Evolutionary conservation across 2,888 invertebrate genomes (phyloP).

Genomic region (Tinea pellionella): DNA sequence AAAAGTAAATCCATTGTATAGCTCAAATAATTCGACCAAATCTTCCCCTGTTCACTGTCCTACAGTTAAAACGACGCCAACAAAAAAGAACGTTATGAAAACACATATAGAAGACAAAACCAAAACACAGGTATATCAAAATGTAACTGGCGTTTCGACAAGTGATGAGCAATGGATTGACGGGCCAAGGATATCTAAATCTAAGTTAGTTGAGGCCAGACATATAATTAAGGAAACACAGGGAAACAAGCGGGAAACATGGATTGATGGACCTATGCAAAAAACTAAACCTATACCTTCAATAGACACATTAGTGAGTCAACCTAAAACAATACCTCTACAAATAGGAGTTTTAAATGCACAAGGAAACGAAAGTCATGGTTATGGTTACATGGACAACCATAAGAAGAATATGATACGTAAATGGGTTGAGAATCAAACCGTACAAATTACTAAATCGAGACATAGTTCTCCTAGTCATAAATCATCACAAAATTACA

Average conservation of each 20-base stretch:
- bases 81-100: conserved; percentile 59
- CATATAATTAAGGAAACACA: conserved; percentile 83
- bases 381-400: conserved; percentile 92
- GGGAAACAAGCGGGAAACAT: conserved; percentile 87
- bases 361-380: conserved; percentile 61
- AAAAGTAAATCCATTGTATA: conserved; percentile 42
- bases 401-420: conserved; percentile 94
- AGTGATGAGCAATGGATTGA: conserved; percentile 97
- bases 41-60: conserved; percentile 61
- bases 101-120: conserved; percentile 48
- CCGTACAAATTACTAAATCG: conserved; percentile 80
- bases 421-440: conserved; percentile 94
- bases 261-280: conserved; percentile 96
- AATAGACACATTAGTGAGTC: conserved; percentile 72
- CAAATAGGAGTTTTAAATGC: conserved; percentile 54
- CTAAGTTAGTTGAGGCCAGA: conserved; percentile 83
- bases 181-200: conserved; percentile 90
- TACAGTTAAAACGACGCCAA: conserved; percentile 63
- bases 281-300: conserved; percentile 59
- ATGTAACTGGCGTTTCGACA: conserved; percentile 31
- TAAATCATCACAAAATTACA: conserved; percentile 34
- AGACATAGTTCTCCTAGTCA: conserved; percentile 68
- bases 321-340: conserved; percentile 51
- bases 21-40: conserved; percentile 60
- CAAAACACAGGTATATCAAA: conserved; percentile 21